Conservation (phyloP, 2,113 vertebrate species). For the Sialia sialis region DNA sequence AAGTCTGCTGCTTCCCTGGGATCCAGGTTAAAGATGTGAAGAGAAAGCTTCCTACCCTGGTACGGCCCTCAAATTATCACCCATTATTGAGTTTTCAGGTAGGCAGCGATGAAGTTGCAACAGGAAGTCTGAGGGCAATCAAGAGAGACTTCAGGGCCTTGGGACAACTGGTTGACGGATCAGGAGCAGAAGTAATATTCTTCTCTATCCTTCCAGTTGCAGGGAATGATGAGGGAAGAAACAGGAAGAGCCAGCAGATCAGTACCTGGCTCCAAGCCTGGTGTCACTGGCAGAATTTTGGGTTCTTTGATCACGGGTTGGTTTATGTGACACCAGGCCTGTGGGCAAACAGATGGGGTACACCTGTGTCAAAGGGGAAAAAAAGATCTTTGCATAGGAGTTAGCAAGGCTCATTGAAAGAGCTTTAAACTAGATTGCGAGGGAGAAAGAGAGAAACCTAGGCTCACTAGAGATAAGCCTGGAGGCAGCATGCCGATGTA, state of each 20-base stretch:
- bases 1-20: not conserved
- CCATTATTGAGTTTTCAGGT: not conserved
- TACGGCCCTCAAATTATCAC: not conserved
- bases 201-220: not conserved
- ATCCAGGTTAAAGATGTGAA: not conserved
- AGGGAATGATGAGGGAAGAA: not conserved
- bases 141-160: not conserved
- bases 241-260: not conserved
- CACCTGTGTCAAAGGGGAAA: not conserved
- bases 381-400: not conserved
- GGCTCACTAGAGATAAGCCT: not conserved
- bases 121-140: not conserved
- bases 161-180: not conserved
- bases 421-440: not conserved
- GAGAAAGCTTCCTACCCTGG: not conserved
- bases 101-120: not conserved
- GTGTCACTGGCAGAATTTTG: not conserved
- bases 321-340: not conserved
- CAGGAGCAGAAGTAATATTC: not conserved
- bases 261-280: not conserved
- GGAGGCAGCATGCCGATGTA: not conserved
- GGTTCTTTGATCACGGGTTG: not conserved
- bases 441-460: not conserved
- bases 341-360: not conserved
- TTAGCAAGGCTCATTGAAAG: not conserved